A percentile compares a stretch with the other conserved stretches of the same genome.
Evolutionary conservation across 92 coral and sea anemone genomes (phyloP).

Genomic region (Porites rus): DNA sequence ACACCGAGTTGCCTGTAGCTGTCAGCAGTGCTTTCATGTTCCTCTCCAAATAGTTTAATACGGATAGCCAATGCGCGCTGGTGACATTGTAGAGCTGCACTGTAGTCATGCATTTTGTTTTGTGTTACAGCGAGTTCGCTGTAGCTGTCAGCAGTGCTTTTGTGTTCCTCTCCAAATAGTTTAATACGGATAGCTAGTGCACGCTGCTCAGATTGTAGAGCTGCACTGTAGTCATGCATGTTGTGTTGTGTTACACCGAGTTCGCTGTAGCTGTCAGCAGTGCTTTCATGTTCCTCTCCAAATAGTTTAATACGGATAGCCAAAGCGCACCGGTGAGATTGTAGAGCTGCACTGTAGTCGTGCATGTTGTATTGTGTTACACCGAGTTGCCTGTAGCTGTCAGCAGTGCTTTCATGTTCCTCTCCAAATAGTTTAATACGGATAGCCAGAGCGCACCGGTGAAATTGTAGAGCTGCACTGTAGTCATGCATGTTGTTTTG

Average conservation of each 20-base stretch:
- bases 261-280: background rate
- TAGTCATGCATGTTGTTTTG: too few relatives aligned
- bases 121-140: background rate
- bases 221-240: background rate
- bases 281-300: background rate
- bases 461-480: too few relatives aligned
- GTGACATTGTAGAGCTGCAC: background rate
- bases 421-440: too few relatives aligned
- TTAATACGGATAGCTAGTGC: conserved; percentile 17
- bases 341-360: too few relatives aligned
- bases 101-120: background rate
- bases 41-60: conserved; percentile 2
- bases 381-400: too few relatives aligned
- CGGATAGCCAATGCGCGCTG: background rate
- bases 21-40: conserved; percentile 29
- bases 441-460: too few relatives aligned
- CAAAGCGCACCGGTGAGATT: too few relatives aligned
- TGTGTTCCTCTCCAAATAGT: conserved; percentile 16
- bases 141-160: conserved; percentile 22
- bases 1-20: background rate
- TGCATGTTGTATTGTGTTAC: too few relatives aligned
- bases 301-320: too few relatives aligned
- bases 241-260: background rate
- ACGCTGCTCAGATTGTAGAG: background rate
- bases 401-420: too few relatives aligned